Conservation (phyloP, 2,113 vertebrate genomes). For the Motacilla alba region DNA sequence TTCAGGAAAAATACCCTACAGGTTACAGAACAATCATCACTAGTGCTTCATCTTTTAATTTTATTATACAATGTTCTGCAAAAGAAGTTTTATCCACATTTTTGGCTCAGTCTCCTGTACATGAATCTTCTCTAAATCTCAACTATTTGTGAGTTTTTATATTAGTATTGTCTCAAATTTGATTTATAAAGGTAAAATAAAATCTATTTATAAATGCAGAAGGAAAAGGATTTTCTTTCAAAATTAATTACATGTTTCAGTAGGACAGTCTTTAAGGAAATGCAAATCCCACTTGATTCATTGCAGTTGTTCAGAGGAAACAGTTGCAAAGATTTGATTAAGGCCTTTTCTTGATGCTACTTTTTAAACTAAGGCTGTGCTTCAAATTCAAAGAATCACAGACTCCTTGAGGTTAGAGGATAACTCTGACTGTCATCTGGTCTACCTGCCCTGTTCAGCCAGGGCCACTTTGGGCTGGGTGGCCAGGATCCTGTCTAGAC, state of each 20-base stretch:
- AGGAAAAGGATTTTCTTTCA: not conserved
- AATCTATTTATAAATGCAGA: not conserved
- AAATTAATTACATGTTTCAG: not conserved
- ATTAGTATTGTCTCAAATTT: not conserved
- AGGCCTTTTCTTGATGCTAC: not conserved
- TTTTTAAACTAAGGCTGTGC: not conserved
- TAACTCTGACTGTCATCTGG: not conserved
- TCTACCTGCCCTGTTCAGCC: not conserved
- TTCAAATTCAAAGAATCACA: not conserved
- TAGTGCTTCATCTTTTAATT: not conserved
- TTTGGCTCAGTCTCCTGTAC: not conserved
- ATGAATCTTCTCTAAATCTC: not conserved
- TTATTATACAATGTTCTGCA: not conserved
- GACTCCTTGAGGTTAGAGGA: not conserved
- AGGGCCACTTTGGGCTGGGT: not conserved
- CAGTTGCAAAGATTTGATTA: not conserved
- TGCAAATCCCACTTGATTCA: not conserved
- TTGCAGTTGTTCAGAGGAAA: not conserved
- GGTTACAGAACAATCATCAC: not conserved
- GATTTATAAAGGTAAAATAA: not conserved
- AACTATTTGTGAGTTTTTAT: not conserved
- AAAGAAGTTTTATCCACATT: not conserved
- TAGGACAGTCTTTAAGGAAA: not conserved
- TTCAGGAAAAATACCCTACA: not conserved
- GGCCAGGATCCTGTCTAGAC: rapidly evolving